These are phyloP conservation scores for Chaitophorus viminalis DNA, from an alignment of 2,888 invertebrate species.

Conservation along the genomic window DNA sequence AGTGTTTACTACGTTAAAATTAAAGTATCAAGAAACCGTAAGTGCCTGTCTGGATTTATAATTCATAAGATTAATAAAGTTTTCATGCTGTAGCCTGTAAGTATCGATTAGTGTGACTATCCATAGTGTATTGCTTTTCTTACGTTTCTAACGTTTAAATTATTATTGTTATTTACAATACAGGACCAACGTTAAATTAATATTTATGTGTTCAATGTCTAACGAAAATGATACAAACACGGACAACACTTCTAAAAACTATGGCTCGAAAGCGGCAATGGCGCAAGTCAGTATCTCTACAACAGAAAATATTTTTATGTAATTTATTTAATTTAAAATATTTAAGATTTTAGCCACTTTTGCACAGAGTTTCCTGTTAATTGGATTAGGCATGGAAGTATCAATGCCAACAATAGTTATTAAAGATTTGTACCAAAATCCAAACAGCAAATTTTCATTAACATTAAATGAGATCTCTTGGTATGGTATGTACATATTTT, in stretches of 20 bases:
- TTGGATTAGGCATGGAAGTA: conserved; percentile 72
- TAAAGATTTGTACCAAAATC: conserved; percentile 69
- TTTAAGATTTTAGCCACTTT: conserved; percentile 70
- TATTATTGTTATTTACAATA: too few species aligned
- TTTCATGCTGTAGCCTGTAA: too few species aligned
- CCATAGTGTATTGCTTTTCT: too few species aligned
- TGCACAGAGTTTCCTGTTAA: conserved; percentile 71
- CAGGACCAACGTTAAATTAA: too few species aligned
- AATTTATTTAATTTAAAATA: too few species aligned
- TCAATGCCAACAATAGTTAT: conserved; percentile 73
- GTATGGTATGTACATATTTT: conserved; percentile 69
- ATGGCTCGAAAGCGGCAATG: conserved; percentile 2
- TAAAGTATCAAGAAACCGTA: too few species aligned
- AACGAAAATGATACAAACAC: neutral
- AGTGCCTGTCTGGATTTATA: too few species aligned
- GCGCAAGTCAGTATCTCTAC: conserved; percentile 9
- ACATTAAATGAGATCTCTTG: conserved; percentile 71
- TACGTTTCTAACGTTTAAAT: too few species aligned
- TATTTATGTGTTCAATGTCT: neutral
- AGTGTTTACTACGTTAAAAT: too few species aligned
- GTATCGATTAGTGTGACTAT: too few species aligned
- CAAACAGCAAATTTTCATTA: conserved; percentile 69
- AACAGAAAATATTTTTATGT: neutral
- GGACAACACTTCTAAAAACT: neutral
- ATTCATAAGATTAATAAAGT: too few species aligned